Percentiles rank a stretch among this genome's conserved stretches.
These are phyloP conservation scores for Plutella xylostella DNA, from an alignment of 2,888 invertebrate genomes.

Conservation along the genomic window DNA sequence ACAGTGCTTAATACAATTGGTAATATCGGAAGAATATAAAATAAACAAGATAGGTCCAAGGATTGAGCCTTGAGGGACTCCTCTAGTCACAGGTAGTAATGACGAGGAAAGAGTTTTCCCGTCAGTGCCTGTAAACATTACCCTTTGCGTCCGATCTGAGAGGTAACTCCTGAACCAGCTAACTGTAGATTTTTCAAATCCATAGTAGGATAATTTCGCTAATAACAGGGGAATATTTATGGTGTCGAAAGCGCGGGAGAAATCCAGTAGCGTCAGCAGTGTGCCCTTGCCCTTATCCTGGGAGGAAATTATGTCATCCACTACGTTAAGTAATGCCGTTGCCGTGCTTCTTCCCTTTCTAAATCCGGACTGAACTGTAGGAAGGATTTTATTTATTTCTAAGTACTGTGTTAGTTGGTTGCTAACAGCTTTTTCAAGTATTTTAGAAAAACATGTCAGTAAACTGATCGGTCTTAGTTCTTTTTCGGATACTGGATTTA, in stretches of 20 bases:
- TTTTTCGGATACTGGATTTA: constrained; percentile 9
- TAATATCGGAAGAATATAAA: constrained; percentile 12
- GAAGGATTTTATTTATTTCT: not conserved
- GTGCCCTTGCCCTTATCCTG: not conserved
- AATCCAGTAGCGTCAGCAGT: not conserved
- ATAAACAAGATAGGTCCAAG: constrained; percentile 13
- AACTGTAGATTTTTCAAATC: constrained; percentile 3
- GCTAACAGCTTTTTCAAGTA: constrained; percentile 16
- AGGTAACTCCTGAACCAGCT: constrained; percentile 11
- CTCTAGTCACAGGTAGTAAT: not conserved
- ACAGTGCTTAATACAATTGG: not conserved
- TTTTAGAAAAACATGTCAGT: constrained; percentile 18
- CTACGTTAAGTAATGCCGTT: not conserved
- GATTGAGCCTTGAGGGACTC: constrained; percentile 13
- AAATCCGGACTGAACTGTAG: not conserved
- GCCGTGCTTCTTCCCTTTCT: not conserved
- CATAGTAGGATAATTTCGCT: constrained; percentile 14
- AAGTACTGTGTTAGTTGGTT: constrained; percentile 17
- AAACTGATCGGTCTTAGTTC: constrained; percentile 24
- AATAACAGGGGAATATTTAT: constrained; percentile 12
- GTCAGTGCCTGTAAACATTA: not conserved
- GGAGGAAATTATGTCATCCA: not conserved
- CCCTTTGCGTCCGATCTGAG: not conserved
- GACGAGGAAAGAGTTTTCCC: not conserved
- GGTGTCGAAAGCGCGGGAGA: not conserved